Evolutionary conservation across 2,113 vertebrate genomes (phyloP), one percentile per base, ranked within the genome.

Genomic region (Cnemophilus loriae): DNA sequence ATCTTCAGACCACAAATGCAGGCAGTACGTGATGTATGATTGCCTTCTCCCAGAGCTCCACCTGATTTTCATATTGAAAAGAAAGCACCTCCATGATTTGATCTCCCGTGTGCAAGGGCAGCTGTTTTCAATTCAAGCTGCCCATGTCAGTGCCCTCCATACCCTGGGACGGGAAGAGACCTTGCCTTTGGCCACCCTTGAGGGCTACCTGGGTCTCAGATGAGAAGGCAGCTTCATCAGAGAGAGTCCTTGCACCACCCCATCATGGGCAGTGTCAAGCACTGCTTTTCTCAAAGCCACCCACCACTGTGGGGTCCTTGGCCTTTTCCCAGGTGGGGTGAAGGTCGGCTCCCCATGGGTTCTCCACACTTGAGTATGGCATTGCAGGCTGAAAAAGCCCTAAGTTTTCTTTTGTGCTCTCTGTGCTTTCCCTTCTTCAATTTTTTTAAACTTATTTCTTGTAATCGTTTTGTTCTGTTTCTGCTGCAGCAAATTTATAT

Each of bases 281-380:
- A 1, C 16, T 1, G 0, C 37, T 74, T 46, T 60, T 3, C 0
- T n/a, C 55, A 74, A 67, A 75, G 35, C 13, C 26, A 16, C 15
- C 21, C 1, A 0, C n/a, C 24, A 14, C 24, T 17, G 9, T 9
- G 24, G 9, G 7, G 1, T n/a, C 37, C 20, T 11, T 17, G 35
- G 35, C 30, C 13, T 85, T 82, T 75, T 53, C 32, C 52, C 47
- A 49, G 12, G 3, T 0, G 1, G 32, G 22, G 6, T 13, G 30
- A 7, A 33, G 6, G 3, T 41, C 7, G 0, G 37, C 11, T 63
- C 32, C 17, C 19, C 11, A 4, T 23, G n/a, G 32, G 11, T n/a
- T 82, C 22, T 57, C 21, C 3, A 0, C 9, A 32, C 10, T 61
- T 85, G 5, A 53, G 15, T 49, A 6, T 11, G 23, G 12, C 35